Evolutionary conservation across 2,888 invertebrate species (phyloP), one percentile per base, ranked within the genome.

Genomic region (Elysia crispata): DNA sequence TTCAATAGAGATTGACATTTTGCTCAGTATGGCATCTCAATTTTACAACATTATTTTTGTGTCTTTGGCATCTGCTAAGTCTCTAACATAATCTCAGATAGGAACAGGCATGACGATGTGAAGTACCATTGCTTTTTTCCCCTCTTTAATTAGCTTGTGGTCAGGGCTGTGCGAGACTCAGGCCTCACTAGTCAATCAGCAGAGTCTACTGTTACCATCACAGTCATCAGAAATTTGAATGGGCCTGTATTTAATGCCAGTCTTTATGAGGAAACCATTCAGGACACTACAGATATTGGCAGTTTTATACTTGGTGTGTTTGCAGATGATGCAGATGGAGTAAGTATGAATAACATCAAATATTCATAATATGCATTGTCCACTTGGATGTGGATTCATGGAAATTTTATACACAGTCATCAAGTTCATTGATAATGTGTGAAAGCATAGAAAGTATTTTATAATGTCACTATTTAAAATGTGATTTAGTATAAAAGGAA

Each of bases 251-350:
- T 86, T 60, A 76, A 54, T 57, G 57, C 57, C 8, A 75, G 83
- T 23, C 70, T 76, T 5, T 90, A 89, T 81, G 30, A 78, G 1
- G 67, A 62, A 1, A 70, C 80, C 13, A 86, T 89, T 30, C 82
- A 76, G 33, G 88, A 89, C 50, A 87, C 84, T 13, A 84, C 83
- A 8, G 66, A 81, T 0, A 80, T 87, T n/a, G 88, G 89, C 15
- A 78, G 74, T 30, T 54, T 75, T 25, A 76, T 90, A 1, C 49
- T 86, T 18, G 83, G 79, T n/a, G 85, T 90, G 8, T 73, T 81
- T 23, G 91, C 91, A 25, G 83, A 76, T 25, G 91, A 91, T 82
- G 77, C 60, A 23, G 91, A 91, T 83, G 78, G 73, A 60, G 87
- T 86, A 80, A 79, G 85, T 11, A 50, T 3, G 41, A 41, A 11